phyloP scores from a whole-genome alignment of 2,113 vertebrate species.

The Amazona vittata region DNA sequence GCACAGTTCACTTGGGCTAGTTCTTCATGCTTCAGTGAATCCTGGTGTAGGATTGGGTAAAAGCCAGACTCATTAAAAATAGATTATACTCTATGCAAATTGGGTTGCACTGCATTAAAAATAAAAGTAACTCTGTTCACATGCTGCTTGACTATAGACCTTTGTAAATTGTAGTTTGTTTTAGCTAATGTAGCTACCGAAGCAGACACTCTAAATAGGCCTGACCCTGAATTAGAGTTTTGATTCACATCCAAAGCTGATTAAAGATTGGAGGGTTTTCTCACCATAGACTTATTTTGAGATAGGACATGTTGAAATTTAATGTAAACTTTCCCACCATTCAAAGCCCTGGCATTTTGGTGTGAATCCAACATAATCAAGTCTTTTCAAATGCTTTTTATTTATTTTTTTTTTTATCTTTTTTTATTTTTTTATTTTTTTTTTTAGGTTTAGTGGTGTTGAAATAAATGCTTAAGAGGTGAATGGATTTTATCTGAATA shows the following conservation, averaged over 20 bases:
- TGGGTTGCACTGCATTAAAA: conserved; percentile 28
- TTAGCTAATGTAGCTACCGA: conserved; percentile 46
- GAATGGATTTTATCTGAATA: not conserved
- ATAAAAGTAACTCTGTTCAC: conserved; percentile 25
- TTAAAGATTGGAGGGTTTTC: not conserved
- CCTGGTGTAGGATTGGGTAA: not conserved
- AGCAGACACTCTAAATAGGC: conserved; percentile 26
- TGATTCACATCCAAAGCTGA: conserved; percentile 27
- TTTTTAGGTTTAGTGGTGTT: not conserved
- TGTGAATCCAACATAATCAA: not conserved
- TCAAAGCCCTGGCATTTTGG: not conserved
- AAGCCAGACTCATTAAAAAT: conserved; percentile 62
- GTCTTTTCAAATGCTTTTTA: not conserved
- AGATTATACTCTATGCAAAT: not conserved
- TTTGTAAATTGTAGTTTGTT: not conserved
- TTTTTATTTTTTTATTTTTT: not conserved
- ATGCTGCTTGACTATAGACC: not conserved
- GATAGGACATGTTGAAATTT: not conserved
- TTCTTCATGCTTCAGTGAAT: conserved; percentile 32
- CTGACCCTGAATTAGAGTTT: not conserved
- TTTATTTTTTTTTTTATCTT: not conserved
- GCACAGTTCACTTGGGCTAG: not conserved
- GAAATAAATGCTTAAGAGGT: conserved; percentile 20
- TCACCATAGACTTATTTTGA: not conserved
- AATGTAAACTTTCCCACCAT: not conserved